Evolutionary conservation across 1,140 invertebrate species (phyloP).

Genomic region (Trigoniulus corallinus): DNA sequence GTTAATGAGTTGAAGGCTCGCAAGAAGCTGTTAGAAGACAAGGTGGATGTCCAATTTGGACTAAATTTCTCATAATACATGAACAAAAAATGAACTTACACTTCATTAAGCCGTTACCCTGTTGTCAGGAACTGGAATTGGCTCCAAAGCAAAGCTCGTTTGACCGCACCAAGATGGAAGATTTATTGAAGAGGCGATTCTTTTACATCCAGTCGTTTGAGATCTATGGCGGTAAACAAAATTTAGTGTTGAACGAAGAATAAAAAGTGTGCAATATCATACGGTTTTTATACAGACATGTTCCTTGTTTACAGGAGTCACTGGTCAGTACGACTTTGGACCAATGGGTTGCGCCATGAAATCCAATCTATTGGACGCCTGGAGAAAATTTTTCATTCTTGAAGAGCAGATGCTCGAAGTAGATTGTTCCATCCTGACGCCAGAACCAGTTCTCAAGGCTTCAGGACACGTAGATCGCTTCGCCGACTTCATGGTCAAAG

Average conservation of each 20-base stretch:
- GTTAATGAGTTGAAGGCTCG: constrained; percentile 78
- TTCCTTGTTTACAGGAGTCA: constrained; percentile 36
- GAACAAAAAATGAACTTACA: too few species aligned
- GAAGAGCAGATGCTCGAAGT: constrained; percentile 99
- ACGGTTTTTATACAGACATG: background rate
- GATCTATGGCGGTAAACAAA: constrained; percentile 79
- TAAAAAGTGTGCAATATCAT: background rate
- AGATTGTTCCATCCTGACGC: constrained; percentile 92
- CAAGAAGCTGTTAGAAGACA: constrained; percentile 86
- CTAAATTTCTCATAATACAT: too few species aligned
- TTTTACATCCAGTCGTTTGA: constrained; percentile 98
- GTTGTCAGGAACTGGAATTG: constrained; percentile 52
- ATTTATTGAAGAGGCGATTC: constrained; percentile 90
- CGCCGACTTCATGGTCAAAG: constrained; percentile 99
- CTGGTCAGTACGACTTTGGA: constrained; percentile 90
- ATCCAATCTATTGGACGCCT: constrained; percentile 78
- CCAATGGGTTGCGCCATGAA: constrained; percentile 99
- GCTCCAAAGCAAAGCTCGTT: constrained; percentile 52
- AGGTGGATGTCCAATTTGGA: constrained; percentile 24
- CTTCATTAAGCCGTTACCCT: too few species aligned
- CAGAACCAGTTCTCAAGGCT: constrained; percentile 88
- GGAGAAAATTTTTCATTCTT: constrained; percentile 92
- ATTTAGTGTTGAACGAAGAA: background rate
- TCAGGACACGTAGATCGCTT: constrained; percentile 98
- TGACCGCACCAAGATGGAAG: constrained; percentile 88